These are phyloP conservation scores for Protosalanx chinensis DNA, from an alignment of 2,797 vertebrate genomes.

Conservation along the genomic window DNA sequence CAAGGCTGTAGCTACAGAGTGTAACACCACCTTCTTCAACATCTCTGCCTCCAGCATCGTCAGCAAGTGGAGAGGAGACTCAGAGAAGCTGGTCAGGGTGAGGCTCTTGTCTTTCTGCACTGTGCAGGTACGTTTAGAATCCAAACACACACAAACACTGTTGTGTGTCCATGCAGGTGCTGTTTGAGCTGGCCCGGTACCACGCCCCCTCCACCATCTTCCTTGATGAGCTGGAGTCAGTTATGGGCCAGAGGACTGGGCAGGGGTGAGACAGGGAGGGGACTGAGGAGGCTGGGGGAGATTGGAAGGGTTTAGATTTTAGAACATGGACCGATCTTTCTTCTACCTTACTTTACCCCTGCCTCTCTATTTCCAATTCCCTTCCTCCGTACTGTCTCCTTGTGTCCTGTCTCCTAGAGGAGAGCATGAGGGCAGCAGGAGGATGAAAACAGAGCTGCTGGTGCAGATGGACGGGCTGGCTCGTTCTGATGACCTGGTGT, in stretches of 20 bases:
- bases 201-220: conserved; percentile 97
- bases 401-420: conserved; percentile 63
- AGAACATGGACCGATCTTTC: not conserved
- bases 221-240: conserved; percentile 94
- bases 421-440: conserved; percentile 89
- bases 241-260: conserved; percentile 88
- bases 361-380: not conserved
- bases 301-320: no score
- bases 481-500: conserved; percentile 89
- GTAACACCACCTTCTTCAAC: conserved; percentile 96
- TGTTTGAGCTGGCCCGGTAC: conserved; percentile 93
- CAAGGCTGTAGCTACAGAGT: conserved; percentile 95
- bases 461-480: conserved; percentile 97
- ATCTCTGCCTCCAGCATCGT: conserved; percentile 96
- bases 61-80: conserved; percentile 98
- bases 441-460: conserved; percentile 94
- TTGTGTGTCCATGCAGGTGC: conserved; percentile 69
- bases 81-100: conserved; percentile 81
- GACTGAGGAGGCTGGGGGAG: not conserved
- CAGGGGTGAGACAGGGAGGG: not conserved
- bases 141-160: not conserved
- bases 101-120: not conserved
- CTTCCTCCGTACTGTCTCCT: not conserved
- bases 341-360: not conserved
- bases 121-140: conserved; percentile 2